Evolutionary conservation across 2,888 invertebrate genomes (phyloP).

Genomic region (Campoplex capitator): DNA sequence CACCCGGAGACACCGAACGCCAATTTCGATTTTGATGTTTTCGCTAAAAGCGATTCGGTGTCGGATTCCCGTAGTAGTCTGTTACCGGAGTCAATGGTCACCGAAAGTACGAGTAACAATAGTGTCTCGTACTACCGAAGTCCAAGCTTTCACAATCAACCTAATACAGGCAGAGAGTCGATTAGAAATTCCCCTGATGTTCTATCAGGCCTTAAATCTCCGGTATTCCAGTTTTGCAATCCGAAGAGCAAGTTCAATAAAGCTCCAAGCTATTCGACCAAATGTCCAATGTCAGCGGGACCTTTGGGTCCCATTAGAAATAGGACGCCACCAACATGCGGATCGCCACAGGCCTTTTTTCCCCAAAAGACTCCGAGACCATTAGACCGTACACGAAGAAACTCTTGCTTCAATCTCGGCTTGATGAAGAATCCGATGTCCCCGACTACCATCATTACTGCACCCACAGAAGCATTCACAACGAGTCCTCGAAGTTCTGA

Average conservation of each 20-base stretch:
- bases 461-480: slow-evolving; percentile 39
- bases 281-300: slow-evolving; percentile 73
- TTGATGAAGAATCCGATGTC: slow-evolving; percentile 75
- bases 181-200: slow-evolving; percentile 68
- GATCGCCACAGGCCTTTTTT: slow-evolving; percentile 70
- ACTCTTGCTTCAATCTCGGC: slow-evolving; percentile 75
- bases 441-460: slow-evolving; percentile 77
- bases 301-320: slow-evolving; percentile 48
- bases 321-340: slow-evolving; percentile 70
- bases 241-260: slow-evolving; percentile 77
- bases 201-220: slow-evolving; percentile 56
- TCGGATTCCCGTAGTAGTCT: slow-evolving; percentile 63
- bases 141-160: slow-evolving; percentile 68
- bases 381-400: slow-evolving; percentile 75
- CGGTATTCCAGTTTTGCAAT: slow-evolving; percentile 78
- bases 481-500: slow-evolving; percentile 44
- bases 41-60: slow-evolving; percentile 67
- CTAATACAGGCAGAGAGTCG: slow-evolving; percentile 66
- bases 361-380: slow-evolving; percentile 73
- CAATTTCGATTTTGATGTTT: slow-evolving; percentile 79
- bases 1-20: slow-evolving; percentile 76
- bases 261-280: slow-evolving; percentile 78
- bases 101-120: slow-evolving; percentile 53
- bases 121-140: slow-evolving; percentile 61
- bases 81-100: slow-evolving; percentile 55